Conservation (phyloP, 2,888 invertebrate genomes). For the Synanthedon andrenaeformis region DNA sequence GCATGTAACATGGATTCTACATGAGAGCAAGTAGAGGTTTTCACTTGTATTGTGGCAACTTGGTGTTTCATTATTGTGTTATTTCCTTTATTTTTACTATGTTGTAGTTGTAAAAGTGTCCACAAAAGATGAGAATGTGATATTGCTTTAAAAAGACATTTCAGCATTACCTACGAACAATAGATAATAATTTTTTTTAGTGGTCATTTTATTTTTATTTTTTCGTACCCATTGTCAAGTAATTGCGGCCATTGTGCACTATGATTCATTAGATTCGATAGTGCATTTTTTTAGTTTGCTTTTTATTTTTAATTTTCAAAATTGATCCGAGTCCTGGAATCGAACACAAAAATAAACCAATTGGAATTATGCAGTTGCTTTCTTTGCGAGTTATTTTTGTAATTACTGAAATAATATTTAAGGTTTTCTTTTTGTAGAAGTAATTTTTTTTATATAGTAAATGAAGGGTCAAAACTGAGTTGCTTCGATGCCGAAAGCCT, state of each 20-base stretch:
- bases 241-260: neutral
- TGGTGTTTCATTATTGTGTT: constrained; percentile 5
- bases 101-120: too few species aligned
- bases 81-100: neutral
- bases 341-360: neutral
- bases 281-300: constrained; percentile 2
- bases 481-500: constrained; percentile 27
- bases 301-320: constrained; percentile 3
- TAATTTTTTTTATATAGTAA: neutral
- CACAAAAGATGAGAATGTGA: too few species aligned
- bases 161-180: neutral
- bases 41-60: constrained; percentile 24
- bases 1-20: constrained; percentile 41
- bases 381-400: neutral
- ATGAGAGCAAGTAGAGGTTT: constrained; percentile 54
- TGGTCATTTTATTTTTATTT: neutral
- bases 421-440: neutral
- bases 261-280: neutral
- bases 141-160: too few species aligned
- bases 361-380: neutral
- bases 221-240: neutral
- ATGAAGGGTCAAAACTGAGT: neutral
- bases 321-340: constrained; percentile 1
- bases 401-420: neutral
- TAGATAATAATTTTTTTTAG: neutral